Conservation (phyloP, 2,888 invertebrate species). For the Lithosia quadra region DNA sequence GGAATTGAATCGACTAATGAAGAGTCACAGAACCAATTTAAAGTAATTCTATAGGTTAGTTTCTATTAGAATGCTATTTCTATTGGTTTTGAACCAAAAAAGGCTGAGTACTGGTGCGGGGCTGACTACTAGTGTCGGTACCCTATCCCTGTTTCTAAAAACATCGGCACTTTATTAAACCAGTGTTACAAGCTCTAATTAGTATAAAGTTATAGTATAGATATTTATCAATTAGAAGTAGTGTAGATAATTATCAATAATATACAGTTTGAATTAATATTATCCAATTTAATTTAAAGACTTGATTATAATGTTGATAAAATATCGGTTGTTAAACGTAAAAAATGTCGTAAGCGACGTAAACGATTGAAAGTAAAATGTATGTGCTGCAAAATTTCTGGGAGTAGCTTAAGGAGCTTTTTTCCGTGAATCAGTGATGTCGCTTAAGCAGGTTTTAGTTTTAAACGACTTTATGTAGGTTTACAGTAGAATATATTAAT, state of each 20-base stretch:
- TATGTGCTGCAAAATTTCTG: not conserved
- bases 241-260: slow-evolving; percentile 38
- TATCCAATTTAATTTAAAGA: slow-evolving; percentile 44
- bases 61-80: too few species aligned
- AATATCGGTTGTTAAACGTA: slow-evolving; percentile 21
- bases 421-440: not conserved
- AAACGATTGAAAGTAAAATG: not conserved
- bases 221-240: slow-evolving; percentile 41
- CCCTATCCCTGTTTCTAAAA: not conserved
- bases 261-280: slow-evolving; percentile 45
- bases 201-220: slow-evolving; percentile 19
- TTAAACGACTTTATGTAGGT: slow-evolving; percentile 43
- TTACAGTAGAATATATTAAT: slow-evolving; percentile 45
- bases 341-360: not conserved
- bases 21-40: too few species aligned
- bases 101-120: too few species aligned
- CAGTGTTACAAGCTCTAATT: slow-evolving; percentile 8
- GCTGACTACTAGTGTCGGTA: too few species aligned
- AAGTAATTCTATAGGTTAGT: too few species aligned
- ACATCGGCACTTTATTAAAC: slow-evolving; percentile 10
- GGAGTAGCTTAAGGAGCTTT: not conserved
- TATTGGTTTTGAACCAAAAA: too few species aligned
- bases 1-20: too few species aligned
- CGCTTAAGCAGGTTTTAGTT: not conserved
- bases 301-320: slow-evolving; percentile 51